Evolutionary conservation across 92 coral and sea anemone genomes (phyloP).

Genomic region (Porites cylindrica): DNA sequence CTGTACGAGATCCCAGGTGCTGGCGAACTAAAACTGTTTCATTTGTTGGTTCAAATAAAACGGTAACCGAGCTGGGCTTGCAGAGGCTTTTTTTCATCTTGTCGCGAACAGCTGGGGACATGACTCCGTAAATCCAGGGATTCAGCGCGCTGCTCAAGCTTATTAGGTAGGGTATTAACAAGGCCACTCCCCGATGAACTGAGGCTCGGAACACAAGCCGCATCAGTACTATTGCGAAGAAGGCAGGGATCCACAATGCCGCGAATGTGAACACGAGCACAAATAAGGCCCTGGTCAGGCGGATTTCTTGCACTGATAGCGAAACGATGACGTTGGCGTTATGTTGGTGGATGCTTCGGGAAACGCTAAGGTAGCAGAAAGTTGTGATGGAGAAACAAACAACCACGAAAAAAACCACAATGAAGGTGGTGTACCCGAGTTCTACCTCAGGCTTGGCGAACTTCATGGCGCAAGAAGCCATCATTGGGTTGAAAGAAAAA

Average conservation of each 20-base stretch:
- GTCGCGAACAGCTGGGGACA: constrained; percentile 29
- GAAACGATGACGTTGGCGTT: constrained; percentile 34
- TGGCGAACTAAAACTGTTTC: background rate
- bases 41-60: no score
- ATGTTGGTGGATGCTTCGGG: constrained; percentile 61
- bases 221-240: constrained; percentile 18
- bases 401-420: constrained; percentile 45
- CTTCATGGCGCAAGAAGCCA: constrained; percentile 46
- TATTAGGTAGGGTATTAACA: background rate
- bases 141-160: constrained; percentile 9
- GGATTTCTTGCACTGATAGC: constrained; percentile 59
- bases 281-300: constrained; percentile 55
- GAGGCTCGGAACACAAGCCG: background rate
- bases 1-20: background rate
- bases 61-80: background rate
- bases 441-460: constrained; percentile 8
- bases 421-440: constrained; percentile 36
- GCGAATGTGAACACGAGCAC: constrained; percentile 66
- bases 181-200: background rate
- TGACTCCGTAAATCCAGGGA: constrained; percentile 19
- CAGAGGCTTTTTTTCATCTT: constrained; percentile 16
- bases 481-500: constrained; percentile 46
- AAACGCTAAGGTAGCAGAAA: constrained; percentile 59
- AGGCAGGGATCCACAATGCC: constrained; percentile 49
- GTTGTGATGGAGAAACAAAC: constrained; percentile 38